Conservation (phyloP, 1,140 invertebrate species). For the Aphis gossypii region DNA sequence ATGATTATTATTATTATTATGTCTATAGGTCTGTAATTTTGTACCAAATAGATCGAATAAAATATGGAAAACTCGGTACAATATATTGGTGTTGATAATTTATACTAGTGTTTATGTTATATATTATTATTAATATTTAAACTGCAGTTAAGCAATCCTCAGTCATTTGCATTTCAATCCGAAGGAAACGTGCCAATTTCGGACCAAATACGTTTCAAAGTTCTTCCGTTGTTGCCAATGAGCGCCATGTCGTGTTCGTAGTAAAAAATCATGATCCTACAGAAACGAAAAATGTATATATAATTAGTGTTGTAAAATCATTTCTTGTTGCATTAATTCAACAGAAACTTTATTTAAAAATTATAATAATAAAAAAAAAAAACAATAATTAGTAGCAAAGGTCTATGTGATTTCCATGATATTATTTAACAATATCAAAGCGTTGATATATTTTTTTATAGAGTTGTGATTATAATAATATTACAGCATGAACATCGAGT, state of each 20-base stretch:
- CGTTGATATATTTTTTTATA: no score
- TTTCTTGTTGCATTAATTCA: background rate
- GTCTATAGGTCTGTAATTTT: slow-evolving; percentile 50
- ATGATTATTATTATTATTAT: slow-evolving; percentile 19
- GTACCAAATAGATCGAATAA: slow-evolving; percentile 46
- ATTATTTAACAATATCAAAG: no score
- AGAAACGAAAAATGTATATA: background rate
- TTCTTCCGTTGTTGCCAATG: slow-evolving; percentile 32
- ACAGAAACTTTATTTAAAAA: no score
- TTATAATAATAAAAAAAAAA: no score
- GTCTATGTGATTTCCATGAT: no score
- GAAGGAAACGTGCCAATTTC: slow-evolving; percentile 33
- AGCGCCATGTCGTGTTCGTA: slow-evolving; percentile 42
- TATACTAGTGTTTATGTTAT: background rate
- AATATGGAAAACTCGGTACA: slow-evolving; percentile 49
- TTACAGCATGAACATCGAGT: no score
- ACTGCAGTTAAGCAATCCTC: background rate
- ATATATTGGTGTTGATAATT: slow-evolving; percentile 36
- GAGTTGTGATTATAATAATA: no score
- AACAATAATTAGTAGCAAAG: no score
- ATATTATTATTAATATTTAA: background rate
- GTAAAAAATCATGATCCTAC: slow-evolving; percentile 42
- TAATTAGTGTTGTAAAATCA: background rate
- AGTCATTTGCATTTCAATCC: background rate
- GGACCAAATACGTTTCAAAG: slow-evolving; percentile 29